phyloP scores from a whole-genome alignment of 2,888 invertebrate species.

The Trissolcus brochymenae region DNA sequence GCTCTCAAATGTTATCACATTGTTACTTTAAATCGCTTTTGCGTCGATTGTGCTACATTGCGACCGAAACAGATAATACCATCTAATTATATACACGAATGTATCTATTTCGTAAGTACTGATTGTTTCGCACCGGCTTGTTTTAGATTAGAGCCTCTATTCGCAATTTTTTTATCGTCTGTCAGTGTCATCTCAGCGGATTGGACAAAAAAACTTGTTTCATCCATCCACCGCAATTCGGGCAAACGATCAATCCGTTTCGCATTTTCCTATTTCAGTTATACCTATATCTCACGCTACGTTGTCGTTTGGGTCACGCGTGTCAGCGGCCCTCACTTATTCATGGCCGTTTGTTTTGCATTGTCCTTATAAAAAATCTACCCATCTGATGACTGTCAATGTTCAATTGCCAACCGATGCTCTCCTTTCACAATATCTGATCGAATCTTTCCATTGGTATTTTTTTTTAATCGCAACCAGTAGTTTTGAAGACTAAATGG shows the following conservation, averaged over 20 bases:
- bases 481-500: background rate
- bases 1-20: slow-evolving; percentile 46
- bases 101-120: slow-evolving; percentile 44
- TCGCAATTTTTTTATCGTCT: slow-evolving; percentile 17
- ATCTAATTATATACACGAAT: slow-evolving; percentile 38
- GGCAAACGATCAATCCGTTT: slow-evolving; percentile 17
- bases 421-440: background rate
- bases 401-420: background rate
- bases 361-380: slow-evolving; percentile 2
- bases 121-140: slow-evolving; percentile 42
- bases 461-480: background rate
- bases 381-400: background rate
- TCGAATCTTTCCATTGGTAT: background rate
- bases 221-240: slow-evolving; percentile 30
- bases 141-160: slow-evolving; percentile 16
- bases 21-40: slow-evolving; percentile 43
- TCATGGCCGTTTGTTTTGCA: slow-evolving; percentile 15
- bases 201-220: slow-evolving; percentile 9
- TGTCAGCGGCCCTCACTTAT: slow-evolving; percentile 6
- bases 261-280: slow-evolving; percentile 6
- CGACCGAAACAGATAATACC: slow-evolving; percentile 46
- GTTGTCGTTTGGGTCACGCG: slow-evolving; percentile 6
- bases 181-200: slow-evolving; percentile 3
- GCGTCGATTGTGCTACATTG: slow-evolving; percentile 47
- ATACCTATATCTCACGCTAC: slow-evolving; percentile 20